Conservation (phyloP, 2,797 vertebrate species). For the Limnodromus scolopaceus region DNA sequence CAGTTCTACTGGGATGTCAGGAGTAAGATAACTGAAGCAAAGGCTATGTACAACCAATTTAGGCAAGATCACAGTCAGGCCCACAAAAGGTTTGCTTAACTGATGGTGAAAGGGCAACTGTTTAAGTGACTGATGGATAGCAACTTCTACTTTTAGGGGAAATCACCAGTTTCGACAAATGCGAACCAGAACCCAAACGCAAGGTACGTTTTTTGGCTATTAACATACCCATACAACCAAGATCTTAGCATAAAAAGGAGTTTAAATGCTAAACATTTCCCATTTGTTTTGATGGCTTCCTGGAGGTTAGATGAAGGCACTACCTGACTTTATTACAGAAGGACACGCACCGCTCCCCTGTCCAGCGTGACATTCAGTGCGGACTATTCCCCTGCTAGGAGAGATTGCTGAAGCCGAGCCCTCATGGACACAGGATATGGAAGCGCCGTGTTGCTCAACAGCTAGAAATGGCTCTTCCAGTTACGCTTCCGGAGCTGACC, state of each 20-base stretch:
- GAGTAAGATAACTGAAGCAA: background rate
- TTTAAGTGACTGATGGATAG: background rate
- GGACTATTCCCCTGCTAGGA: background rate
- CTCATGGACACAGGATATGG: background rate
- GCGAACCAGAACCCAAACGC: background rate
- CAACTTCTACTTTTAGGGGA: background rate
- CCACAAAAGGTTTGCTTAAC: background rate
- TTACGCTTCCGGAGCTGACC: background rate
- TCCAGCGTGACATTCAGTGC: background rate
- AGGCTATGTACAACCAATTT: background rate
- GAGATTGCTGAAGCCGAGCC: background rate
- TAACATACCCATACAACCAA: background rate
- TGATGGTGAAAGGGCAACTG: background rate
- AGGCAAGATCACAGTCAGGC: background rate
- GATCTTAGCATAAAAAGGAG: background rate
- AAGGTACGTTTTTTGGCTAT: background rate
- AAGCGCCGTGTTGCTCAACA: background rate
- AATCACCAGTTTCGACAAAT: background rate
- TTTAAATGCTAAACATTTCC: background rate
- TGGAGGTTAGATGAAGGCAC: background rate
- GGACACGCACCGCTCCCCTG: background rate
- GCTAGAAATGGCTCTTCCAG: background rate
- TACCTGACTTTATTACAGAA: background rate
- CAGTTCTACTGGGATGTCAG: background rate
- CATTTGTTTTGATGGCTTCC: background rate